A percentile compares a stretch with the other conserved stretches of the same genome.
phyloP scores from a whole-genome alignment of 2,113 vertebrate genomes.

The pig (Sus scrofa) region T2T-Sscrofa CM000820.6:82209001-82209500 shows the following conservation, averaged over 20 bases:
- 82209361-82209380: background rate
- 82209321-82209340: background rate
- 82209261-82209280: background rate
- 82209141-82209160: background rate
- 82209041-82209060: conserved; percentile 14
- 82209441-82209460: background rate
- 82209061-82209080: background rate
- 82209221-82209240: background rate
- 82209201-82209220: background rate
- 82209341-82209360: background rate
- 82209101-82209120: background rate
- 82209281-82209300: background rate
- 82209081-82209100: background rate
- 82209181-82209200: background rate
- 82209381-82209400: background rate
- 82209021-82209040: background rate
- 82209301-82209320: background rate
- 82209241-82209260: background rate
- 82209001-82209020: background rate
- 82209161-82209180: background rate
- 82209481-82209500: too few species aligned
- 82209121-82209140: background rate
- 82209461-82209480: background rate
- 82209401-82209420: background rate
- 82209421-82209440: background rate